Conservation (phyloP, 2,113 vertebrate genomes). For the Picathartes gymnocephalus region DNA sequence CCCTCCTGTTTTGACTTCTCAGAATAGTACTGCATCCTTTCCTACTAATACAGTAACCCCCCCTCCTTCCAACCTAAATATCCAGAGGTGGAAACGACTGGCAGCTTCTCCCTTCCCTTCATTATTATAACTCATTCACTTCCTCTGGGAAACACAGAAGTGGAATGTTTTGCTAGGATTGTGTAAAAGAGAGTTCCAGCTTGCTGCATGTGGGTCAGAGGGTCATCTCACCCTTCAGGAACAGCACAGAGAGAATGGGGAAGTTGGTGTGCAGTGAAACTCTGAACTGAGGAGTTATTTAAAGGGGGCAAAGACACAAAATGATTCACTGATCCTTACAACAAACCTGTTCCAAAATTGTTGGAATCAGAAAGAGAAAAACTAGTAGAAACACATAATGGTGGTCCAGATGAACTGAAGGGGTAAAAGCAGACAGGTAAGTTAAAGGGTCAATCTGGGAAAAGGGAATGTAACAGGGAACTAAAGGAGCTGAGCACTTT, state of each 20-base stretch:
- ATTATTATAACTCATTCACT: neutral
- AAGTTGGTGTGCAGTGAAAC: accelerated
- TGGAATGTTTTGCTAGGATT: neutral
- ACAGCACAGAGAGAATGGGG: neutral
- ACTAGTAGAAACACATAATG: neutral
- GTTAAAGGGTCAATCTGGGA: neutral
- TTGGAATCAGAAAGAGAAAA: neutral
- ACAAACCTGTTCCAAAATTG: neutral
- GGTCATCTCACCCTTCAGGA: neutral
- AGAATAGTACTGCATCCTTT: slow-evolving; percentile 14
- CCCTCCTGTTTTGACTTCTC: neutral
- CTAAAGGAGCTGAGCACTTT: neutral
- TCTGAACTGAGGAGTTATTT: accelerated
- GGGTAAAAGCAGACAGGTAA: neutral
- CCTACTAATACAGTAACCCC: neutral
- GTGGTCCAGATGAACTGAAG: neutral
- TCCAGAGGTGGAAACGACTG: slow-evolving; percentile 1
- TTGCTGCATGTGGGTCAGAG: neutral
- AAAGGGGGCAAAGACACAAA: neutral
- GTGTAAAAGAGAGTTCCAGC: neutral
- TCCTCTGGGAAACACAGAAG: neutral
- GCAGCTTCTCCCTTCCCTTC: neutral
- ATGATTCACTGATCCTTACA: neutral
- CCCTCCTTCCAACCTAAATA: neutral
- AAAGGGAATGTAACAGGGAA: neutral